Evolutionary conservation across 2,888 invertebrate genomes (phyloP).

Genomic region (Cantharis lateralis): DNA sequence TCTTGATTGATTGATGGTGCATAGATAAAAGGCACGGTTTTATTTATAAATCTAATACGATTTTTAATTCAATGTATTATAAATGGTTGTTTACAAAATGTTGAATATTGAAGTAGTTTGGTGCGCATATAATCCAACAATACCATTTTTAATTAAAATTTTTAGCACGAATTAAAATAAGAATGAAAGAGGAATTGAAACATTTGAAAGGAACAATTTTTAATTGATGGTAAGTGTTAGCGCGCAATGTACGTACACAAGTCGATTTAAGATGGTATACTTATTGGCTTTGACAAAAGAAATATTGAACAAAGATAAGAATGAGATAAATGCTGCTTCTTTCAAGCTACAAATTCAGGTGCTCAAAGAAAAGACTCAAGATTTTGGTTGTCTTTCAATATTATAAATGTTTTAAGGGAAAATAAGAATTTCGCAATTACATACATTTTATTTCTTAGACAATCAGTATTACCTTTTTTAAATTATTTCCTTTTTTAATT

Average conservation of each 20-base stretch:
- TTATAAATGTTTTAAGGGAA: not conserved
- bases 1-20: not conserved
- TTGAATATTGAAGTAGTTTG: not conserved
- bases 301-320: conserved; percentile 45
- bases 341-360: conserved; percentile 42
- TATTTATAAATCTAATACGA: not conserved
- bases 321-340: conserved; percentile 39
- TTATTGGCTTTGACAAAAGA: conserved; percentile 46
- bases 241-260: conserved; percentile 5
- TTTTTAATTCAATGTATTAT: not conserved
- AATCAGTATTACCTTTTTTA: not conserved
- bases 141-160: not conserved
- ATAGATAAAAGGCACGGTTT: not conserved
- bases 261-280: conserved; percentile 25
- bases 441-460: not conserved
- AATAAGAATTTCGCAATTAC: not conserved
- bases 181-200: not conserved
- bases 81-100: not conserved
- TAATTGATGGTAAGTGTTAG: not conserved
- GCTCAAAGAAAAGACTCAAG: conserved; percentile 29
- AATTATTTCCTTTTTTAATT: not conserved
- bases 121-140: not conserved
- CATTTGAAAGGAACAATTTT: not conserved
- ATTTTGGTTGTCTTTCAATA: not conserved
- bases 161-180: not conserved